Evolutionary conservation across 2,797 vertebrate species (phyloP), one percentile per base, ranked within the genome.

Genomic region (Rousettus madagascariensis): DNA sequence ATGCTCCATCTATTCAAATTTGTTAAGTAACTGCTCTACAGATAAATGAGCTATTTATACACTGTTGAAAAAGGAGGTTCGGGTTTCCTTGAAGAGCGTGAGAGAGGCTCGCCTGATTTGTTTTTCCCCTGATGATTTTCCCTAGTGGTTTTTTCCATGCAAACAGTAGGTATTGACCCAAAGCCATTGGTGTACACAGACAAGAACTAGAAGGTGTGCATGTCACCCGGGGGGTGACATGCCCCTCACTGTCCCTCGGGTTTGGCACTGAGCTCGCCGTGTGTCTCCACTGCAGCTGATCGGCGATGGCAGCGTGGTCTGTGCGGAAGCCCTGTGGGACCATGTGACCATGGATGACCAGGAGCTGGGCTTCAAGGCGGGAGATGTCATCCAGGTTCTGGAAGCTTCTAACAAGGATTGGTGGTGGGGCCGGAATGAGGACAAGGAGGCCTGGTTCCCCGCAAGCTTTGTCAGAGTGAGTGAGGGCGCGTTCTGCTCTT

Each of bases 331-430:
- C 61, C 98, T 99, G 88, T 99, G 99, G 99, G 99, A 99, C 98
- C 99, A 99, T 77, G 99, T 99, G 98, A 99, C 99, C 83, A 99
- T 99, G 99, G 99, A 99, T 72, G 99, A 99, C 97, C 99, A 99
- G 98, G 99, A 99, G 98, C 98, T 99, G 98, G 99, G 99, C 97
- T 99, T 99, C 98, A 99, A 99, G 99, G 99, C 99, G 1, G 99
- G 99, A 92, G 99, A 99, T 79, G 99, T 99, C 97, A 99, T 99
- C 98, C 99, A 98, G 89, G 99, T 99, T 82, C 98, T 99, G 95
- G 99, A 99, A 91, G 99, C 99, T 82, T 99, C 99, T 8, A 99
- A 99, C 97, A 99, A 99, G 96, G 99, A 99, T 97, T 99, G 99
- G 99, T 99, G 99, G 99, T 99, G 99, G 99, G 99, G 99, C 90